A percentile compares a stretch with the other conserved stretches of the same genome.
Evolutionary conservation across 2,797 vertebrate species (phyloP).

Genomic region (Urocyon cinereoargenteus): DNA sequence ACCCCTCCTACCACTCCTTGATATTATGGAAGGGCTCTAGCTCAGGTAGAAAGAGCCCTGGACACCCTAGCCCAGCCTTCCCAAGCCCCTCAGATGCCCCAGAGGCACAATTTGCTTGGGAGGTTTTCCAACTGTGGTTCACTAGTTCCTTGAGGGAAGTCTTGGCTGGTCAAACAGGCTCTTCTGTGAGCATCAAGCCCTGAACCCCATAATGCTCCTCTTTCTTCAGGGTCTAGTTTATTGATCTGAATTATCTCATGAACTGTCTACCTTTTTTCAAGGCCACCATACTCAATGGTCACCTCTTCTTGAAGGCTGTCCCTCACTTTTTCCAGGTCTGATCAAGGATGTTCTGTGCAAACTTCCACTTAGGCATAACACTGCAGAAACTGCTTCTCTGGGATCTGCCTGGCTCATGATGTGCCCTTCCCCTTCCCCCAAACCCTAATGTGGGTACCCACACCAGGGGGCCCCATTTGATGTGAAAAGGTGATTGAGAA

Average conservation of each 20-base stretch:
- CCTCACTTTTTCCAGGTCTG: neutral
- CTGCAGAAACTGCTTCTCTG: neutral
- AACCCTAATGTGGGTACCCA: neutral
- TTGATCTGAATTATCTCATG: neutral
- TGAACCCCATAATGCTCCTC: neutral
- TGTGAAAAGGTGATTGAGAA: neutral
- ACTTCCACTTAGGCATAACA: neutral
- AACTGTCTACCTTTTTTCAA: neutral
- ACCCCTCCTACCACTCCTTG: neutral
- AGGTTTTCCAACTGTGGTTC: neutral
- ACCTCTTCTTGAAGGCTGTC: neutral
- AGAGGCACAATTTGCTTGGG: neutral
- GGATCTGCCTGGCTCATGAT: neutral
- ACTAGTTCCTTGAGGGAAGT: neutral
- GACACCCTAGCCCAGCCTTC: neutral
- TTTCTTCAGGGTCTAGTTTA: neutral
- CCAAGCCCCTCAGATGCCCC: neutral
- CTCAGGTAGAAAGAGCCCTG: neutral
- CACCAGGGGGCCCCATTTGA: neutral
- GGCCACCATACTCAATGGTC: too few relatives aligned
- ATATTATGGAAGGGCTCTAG: neutral
- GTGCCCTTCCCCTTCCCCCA: neutral
- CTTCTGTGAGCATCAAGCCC: neutral
- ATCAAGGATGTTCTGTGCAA: neutral
- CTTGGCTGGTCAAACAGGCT: neutral